These are phyloP conservation scores for Ariolimax columbianus DNA, from an alignment of 2,888 invertebrate genomes.

Conservation along the genomic window DNA sequence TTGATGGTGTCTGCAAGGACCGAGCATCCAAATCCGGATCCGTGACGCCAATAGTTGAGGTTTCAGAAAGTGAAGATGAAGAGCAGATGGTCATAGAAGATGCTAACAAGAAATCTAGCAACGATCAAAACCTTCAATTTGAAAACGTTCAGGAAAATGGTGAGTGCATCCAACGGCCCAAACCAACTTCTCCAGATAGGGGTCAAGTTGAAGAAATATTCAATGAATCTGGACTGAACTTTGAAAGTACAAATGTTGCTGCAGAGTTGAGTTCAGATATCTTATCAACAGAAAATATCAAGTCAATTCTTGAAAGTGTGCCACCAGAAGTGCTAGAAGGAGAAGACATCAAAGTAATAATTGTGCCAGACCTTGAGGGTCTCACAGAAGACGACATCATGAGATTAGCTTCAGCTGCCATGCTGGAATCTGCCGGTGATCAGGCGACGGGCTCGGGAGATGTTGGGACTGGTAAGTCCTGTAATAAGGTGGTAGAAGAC, in stretches of 20 bases:
- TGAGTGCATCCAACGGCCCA: background rate
- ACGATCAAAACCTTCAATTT: background rate
- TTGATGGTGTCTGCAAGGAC: background rate
- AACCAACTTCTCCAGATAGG: background rate
- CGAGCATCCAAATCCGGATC: background rate
- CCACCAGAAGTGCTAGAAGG: conserved; percentile 56
- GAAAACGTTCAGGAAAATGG: background rate
- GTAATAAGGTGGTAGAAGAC: background rate
- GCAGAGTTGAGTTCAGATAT: background rate
- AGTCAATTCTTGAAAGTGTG: conserved; percentile 52
- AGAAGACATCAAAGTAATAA: conserved; percentile 59
- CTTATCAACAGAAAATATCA: conserved; percentile 38
- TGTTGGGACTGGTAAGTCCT: background rate
- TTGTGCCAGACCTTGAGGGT: conserved; percentile 63
- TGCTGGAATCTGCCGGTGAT: conserved; percentile 45
- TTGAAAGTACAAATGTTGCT: background rate
- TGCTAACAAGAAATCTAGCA: conserved; percentile 32
- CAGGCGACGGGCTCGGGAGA: conserved; percentile 7
- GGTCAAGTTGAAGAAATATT: background rate
- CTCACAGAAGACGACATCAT: conserved; percentile 67
- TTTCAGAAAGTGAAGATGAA: conserved; percentile 42
- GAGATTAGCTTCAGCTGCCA: conserved; percentile 61
- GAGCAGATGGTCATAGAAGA: conserved; percentile 9
- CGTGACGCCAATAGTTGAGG: conserved; percentile 27
- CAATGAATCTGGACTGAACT: background rate